Percentiles rank a stretch among this genome's conserved stretches.
These are phyloP conservation scores for Gastrophysa polygoni DNA, from an alignment of 2,888 invertebrate genomes.

Conservation along the genomic window DNA sequence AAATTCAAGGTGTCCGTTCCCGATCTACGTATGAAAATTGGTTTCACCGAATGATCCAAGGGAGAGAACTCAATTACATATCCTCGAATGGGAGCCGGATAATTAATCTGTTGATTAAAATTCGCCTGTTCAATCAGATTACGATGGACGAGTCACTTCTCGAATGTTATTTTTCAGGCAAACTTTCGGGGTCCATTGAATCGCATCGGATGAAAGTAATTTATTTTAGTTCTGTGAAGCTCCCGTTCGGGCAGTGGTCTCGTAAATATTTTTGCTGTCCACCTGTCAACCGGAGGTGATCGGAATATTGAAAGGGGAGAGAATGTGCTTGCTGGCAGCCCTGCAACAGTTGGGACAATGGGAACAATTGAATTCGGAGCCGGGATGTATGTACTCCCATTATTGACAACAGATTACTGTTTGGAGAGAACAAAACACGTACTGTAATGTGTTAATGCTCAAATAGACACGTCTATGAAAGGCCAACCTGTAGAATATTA, in stretches of 20 bases:
- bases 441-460: constrained; percentile 51
- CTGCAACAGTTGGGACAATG: constrained; percentile 51
- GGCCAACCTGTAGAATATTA: constrained; percentile 56
- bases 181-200: neutral
- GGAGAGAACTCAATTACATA: neutral
- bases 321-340: constrained; percentile 23
- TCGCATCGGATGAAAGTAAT: neutral
- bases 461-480: constrained; percentile 51
- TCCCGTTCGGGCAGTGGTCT: constrained; percentile 33
- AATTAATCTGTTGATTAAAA: neutral
- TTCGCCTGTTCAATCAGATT: neutral
- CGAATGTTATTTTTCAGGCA: neutral
- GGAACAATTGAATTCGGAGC: constrained; percentile 54
- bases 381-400: constrained; percentile 53
- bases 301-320: constrained; percentile 48
- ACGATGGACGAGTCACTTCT: neutral
- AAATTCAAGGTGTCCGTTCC: neutral
- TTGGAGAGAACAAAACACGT: constrained; percentile 56
- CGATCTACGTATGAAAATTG: neutral
- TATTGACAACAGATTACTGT: constrained; percentile 54
- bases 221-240: neutral
- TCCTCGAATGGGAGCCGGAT: neutral
- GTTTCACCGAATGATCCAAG: neutral
- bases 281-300: constrained; percentile 47
- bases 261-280: constrained; percentile 50